Evolutionary conservation across 2,797 vertebrate species (phyloP).

Genomic region (Clarias pachynema): DNA sequence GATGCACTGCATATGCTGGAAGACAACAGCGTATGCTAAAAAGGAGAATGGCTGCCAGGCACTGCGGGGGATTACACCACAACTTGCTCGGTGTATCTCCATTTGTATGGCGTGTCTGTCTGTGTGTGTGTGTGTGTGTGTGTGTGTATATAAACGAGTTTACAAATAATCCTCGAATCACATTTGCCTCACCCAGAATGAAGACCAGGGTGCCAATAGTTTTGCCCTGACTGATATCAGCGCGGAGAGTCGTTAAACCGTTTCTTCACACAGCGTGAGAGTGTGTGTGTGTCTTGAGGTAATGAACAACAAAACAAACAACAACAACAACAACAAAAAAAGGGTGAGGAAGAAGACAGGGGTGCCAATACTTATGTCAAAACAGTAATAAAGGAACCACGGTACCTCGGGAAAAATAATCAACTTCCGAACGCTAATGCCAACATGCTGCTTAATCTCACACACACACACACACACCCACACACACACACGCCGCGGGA

Average conservation of each 20-base stretch:
- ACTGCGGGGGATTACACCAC: slow-evolving; percentile 43
- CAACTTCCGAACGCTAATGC: not conserved
- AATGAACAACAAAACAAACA: not conserved
- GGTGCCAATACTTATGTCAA: not conserved
- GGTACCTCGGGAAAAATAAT: not conserved
- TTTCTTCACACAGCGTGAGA: not conserved
- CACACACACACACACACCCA: too few species aligned
- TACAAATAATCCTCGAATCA: too few species aligned
- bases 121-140: too few species aligned
- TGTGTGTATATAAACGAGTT: too few species aligned
- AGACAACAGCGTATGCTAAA: slow-evolving; percentile 46
- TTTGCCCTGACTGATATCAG: not conserved
- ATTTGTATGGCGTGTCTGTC: not conserved
- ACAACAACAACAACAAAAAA: not conserved
- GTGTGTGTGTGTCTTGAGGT: not conserved
- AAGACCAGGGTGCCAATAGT: not conserved
- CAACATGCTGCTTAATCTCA: not conserved
- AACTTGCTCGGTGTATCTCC: slow-evolving; percentile 29
- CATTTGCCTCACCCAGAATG: not conserved
- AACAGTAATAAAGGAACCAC: not conserved
- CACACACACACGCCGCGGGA: not conserved
- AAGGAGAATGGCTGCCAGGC: slow-evolving; percentile 49
- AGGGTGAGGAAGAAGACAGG: not conserved
- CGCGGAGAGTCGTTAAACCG: not conserved
- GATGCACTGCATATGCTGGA: slow-evolving; percentile 40